These are phyloP conservation scores for Leuciscus waleckii DNA, from an alignment of 2,797 vertebrate genomes.

Conservation along the genomic window DNA sequence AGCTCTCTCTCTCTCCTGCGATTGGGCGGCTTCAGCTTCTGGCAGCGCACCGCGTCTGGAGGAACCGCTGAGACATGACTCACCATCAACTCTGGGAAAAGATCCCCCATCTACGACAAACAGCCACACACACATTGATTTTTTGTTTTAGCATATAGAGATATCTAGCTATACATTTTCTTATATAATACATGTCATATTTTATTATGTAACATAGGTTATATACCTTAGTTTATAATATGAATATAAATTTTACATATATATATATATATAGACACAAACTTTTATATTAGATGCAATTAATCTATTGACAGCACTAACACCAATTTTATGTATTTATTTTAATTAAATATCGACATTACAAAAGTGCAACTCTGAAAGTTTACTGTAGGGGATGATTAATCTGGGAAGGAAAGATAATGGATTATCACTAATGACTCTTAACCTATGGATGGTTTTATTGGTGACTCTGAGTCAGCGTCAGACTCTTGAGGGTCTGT, in stretches of 20 bases:
- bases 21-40: slow-evolving; percentile 78
- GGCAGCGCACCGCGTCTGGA: slow-evolving; percentile 81
- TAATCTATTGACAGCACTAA: not conserved
- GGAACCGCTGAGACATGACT: slow-evolving; percentile 72
- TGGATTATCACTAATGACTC: not conserved
- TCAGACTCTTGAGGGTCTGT: slow-evolving; percentile 33
- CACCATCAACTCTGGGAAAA: slow-evolving; percentile 61
- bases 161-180: too few species aligned
- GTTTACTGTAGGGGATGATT: not conserved
- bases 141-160: too few species aligned
- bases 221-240: too few species aligned
- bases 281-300: not conserved
- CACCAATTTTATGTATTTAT: not conserved
- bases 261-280: too few species aligned
- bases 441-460: slow-evolving; percentile 64
- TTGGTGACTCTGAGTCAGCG: slow-evolving; percentile 39
- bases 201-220: too few species aligned
- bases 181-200: too few species aligned
- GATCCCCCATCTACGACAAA: slow-evolving; percentile 59
- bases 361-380: not conserved
- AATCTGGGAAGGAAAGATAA: not conserved
- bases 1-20: slow-evolving; percentile 72
- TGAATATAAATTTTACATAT: too few species aligned
- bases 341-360: not conserved
- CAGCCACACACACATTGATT: not conserved